These are phyloP conservation scores for Dolichallabes microphthalmus DNA, from an alignment of 2,113 vertebrate genomes.

Conservation along the genomic window DNA sequence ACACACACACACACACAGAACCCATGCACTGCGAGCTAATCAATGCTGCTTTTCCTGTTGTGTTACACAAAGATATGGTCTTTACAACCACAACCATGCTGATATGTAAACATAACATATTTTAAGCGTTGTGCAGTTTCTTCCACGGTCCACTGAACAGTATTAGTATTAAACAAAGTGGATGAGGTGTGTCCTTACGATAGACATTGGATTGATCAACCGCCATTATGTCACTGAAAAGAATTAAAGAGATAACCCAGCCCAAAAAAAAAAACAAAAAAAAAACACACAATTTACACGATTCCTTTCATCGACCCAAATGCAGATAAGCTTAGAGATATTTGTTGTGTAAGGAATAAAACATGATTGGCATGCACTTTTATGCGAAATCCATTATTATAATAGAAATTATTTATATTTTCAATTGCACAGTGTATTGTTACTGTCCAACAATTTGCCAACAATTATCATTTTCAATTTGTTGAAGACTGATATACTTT, in stretches of 20 bases:
- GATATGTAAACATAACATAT: conserved; percentile 9
- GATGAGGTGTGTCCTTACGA: not conserved
- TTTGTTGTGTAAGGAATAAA: not conserved
- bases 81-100: conserved; percentile 8
- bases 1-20: not conserved
- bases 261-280: not conserved
- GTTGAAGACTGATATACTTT: not conserved
- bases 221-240: not conserved
- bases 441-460: not conserved
- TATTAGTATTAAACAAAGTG: conserved; percentile 19
- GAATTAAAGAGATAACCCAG: conserved; percentile 6
- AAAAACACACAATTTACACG: not conserved
- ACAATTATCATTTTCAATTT: not conserved
- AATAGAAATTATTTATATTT: not conserved
- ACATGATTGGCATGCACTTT: not conserved
- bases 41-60: not conserved
- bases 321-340: not conserved
- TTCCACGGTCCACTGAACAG: not conserved
- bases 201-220: not conserved
- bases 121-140: not conserved
- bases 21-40: conserved; percentile 1
- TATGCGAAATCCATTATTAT: not conserved
- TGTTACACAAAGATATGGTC: not conserved
- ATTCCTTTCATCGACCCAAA: not conserved
- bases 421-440: not conserved